Evolutionary conservation across 2,797 vertebrate species (phyloP), one percentile per base, ranked within the genome.

Genomic region (Sebastes cheni): DNA sequence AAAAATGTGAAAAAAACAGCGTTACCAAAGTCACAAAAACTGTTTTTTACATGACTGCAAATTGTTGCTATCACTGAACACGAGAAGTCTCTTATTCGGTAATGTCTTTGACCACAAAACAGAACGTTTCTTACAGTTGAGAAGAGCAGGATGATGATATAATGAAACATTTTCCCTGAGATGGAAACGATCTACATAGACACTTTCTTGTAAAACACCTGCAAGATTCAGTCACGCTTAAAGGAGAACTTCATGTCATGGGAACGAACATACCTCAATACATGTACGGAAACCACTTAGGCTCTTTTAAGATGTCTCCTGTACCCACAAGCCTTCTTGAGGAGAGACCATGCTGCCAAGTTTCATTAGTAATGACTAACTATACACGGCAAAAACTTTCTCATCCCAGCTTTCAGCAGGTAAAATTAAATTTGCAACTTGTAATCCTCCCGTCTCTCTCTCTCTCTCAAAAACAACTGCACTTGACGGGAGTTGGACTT

Each of bases 211-310:
- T 87, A 62, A 78, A 80, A 81, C 73, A 72, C 56, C 67, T 77
- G 58, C 72, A 65, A 73, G 73, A 72, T 46, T 67, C 69, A 75
- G 71, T 70, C 55, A 23, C 8, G 22, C 75, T 60, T 71, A 68
- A 80, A 83, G 83, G 54, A 80, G 64, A 82, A 72, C 71, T 30
- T 50, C 73, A 9, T 83, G 72, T 86, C 54, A 62, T 60, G 67
- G 77, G 66, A 78, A 54, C 16, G 23, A 60, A 39, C 56, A 65
- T 62, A 62, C 79, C 77, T 78, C 65, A 71, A 22, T 66, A 61
- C 71, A 67, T 67, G 86, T 80, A 75, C 74, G 11, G 34, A 84
- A 94, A 86, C 76, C 89, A 90, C 91, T 94, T 91, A 90, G 74
- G 67, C 32, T 55, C 81, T 72, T 86, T 85, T 91, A 72, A 87